Percentiles rank a stretch among this genome's conserved stretches.
phyloP scores from a whole-genome alignment of 2,888 invertebrate species.

The Drosophila austrosaltans region DNA sequence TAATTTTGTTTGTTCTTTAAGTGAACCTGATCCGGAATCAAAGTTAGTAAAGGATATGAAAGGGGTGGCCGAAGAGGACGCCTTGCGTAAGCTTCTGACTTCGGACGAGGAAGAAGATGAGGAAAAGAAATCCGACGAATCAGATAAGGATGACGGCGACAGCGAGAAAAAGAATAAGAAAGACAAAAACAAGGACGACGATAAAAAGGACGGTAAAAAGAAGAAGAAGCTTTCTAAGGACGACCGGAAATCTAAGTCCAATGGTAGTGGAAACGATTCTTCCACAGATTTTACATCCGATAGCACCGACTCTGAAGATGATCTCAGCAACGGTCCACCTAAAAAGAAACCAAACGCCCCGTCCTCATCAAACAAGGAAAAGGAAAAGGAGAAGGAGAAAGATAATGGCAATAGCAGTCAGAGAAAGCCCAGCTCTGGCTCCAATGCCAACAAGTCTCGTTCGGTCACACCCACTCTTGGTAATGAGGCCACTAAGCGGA shows the following conservation, averaged over 20 bases:
- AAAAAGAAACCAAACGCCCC: slow-evolving; percentile 84
- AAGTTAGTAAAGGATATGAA: slow-evolving; percentile 92
- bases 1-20: slow-evolving; percentile 58
- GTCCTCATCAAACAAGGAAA: slow-evolving; percentile 57
- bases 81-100: slow-evolving; percentile 91
- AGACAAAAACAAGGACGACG: slow-evolving; percentile 84
- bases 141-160: slow-evolving; percentile 88
- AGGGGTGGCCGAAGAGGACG: slow-evolving; percentile 95
- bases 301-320: slow-evolving; percentile 88
- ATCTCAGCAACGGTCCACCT: slow-evolving; percentile 82
- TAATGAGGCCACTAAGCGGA: slow-evolving; percentile 79
- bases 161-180: slow-evolving; percentile 88
- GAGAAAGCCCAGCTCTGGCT: slow-evolving; percentile 76
- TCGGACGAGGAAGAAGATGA: slow-evolving; percentile 95
- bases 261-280: slow-evolving; percentile 84
- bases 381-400: slow-evolving; percentile 63
- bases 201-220: slow-evolving; percentile 85
- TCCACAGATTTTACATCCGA: slow-evolving; percentile 90
- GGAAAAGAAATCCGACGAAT: slow-evolving; percentile 90
- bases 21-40: slow-evolving; percentile 89
- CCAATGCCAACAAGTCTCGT: slow-evolving; percentile 79
- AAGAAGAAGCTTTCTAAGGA: slow-evolving; percentile 87
- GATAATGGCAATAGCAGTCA: slow-evolving; percentile 47
- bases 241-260: slow-evolving; percentile 84
- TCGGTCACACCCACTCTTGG: slow-evolving; percentile 83